phyloP scores from a whole-genome alignment of 2,888 invertebrate species.

The Morpho achilles region DNA sequence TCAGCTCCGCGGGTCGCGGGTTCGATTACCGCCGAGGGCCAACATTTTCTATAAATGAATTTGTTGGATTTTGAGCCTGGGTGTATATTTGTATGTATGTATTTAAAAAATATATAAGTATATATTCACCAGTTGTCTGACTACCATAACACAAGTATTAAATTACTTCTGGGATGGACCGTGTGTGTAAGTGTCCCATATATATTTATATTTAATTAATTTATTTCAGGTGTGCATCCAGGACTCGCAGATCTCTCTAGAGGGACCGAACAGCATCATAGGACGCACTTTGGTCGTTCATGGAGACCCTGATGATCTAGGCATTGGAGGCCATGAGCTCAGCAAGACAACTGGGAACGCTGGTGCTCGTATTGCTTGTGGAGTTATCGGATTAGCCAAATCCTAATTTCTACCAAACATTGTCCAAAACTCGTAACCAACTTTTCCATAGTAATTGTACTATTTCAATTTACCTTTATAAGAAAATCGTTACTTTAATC shows the following conservation, averaged over 20 bases:
- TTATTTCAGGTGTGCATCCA: slow-evolving; percentile 56
- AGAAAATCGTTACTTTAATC: no score
- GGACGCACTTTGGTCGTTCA: slow-evolving; percentile 94
- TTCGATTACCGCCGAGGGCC: no score
- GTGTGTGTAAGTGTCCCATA: no score
- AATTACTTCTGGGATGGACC: no score
- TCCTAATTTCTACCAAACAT: slow-evolving; percentile 5
- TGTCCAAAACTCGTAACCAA: neutral
- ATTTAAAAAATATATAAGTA: no score
- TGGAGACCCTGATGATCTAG: slow-evolving; percentile 95
- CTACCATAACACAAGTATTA: no score
- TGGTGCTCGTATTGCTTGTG: slow-evolving; percentile 93
- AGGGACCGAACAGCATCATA: slow-evolving; percentile 86
- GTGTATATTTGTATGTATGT: no score
- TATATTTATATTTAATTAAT: neutral
- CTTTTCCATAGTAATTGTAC: slow-evolving; percentile 1
- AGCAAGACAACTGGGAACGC: slow-evolving; percentile 97
- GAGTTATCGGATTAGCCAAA: slow-evolving; percentile 88
- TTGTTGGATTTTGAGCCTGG: no score
- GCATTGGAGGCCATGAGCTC: slow-evolving; percentile 94
- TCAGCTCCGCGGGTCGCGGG: no score
- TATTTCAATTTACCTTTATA: neutral
- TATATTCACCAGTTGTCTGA: no score
- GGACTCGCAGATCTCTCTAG: slow-evolving; percentile 59
- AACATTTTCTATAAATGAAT: no score